Evolutionary conservation across 2,888 invertebrate genomes (phyloP).

Genomic region (Hipparchia sbordonii): DNA sequence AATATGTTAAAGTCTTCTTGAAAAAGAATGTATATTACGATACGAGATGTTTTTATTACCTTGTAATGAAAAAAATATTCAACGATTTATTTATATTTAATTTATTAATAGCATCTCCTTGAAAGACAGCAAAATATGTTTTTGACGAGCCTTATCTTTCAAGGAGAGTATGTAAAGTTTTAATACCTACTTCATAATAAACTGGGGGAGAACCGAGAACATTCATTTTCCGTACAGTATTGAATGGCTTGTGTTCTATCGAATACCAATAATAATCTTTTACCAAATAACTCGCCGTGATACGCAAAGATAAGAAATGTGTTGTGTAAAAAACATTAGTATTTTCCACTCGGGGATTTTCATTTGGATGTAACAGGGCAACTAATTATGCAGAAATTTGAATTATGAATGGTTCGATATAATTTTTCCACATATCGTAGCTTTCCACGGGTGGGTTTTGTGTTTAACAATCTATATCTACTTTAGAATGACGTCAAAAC

Average conservation of each 20-base stretch:
- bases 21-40: no score
- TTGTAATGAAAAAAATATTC: background rate
- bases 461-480: background rate
- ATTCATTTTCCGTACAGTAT: slow-evolving; percentile 4
- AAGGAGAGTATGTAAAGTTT: background rate
- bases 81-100: background rate
- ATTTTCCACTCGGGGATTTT: background rate
- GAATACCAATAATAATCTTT: background rate
- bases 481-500: background rate
- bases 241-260: background rate
- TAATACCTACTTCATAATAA: background rate
- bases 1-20: no score
- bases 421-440: background rate
- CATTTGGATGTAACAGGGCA: background rate
- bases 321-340: slow-evolving; percentile 11
- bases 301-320: slow-evolving; percentile 11
- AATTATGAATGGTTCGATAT: background rate
- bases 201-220: background rate
- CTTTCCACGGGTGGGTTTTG: background rate
- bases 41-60: background rate
- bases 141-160: slow-evolving; percentile 1
- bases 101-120: slow-evolving; percentile 1
- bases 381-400: background rate
- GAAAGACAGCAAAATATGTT: slow-evolving; percentile 1
- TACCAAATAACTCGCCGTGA: background rate